These are phyloP conservation scores for Myiagra hebetior DNA, from an alignment of 2,113 vertebrate genomes.

Conservation along the genomic window DNA sequence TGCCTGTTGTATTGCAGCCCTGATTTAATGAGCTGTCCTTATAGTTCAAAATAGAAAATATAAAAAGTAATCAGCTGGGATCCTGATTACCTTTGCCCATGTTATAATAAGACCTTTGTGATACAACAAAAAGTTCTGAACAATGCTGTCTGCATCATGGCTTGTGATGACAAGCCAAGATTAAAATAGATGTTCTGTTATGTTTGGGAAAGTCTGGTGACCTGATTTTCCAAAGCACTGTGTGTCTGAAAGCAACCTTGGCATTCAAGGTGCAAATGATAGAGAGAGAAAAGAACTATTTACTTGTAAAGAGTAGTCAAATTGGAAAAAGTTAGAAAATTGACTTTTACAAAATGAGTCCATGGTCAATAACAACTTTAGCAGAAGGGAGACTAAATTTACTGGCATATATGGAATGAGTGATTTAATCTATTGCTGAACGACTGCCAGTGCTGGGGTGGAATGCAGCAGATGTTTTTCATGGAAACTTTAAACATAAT, in stretches of 20 bases:
- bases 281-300: neutral
- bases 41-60: neutral
- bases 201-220: neutral
- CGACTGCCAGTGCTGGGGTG: neutral
- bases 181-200: neutral
- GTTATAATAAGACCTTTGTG: neutral
- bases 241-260: neutral
- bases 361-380: conserved; percentile 28
- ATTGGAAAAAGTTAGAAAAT: neutral
- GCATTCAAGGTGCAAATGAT: neutral
- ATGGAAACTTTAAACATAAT: conserved; percentile 35
- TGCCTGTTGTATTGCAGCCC: neutral
- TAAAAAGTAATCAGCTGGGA: neutral
- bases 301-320: neutral
- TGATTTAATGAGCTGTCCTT: neutral
- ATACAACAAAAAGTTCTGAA: neutral
- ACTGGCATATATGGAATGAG: conserved; percentile 21
- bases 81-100: neutral
- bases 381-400: conserved; percentile 34
- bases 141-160: neutral
- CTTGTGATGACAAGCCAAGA: neutral
- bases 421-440: conserved; percentile 31
- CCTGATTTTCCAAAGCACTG: neutral
- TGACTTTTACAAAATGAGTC: neutral
- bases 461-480: conserved; percentile 51